Evolutionary conservation across 2,113 vertebrate species (phyloP).

Genomic region (Platichthys flesus): DNA sequence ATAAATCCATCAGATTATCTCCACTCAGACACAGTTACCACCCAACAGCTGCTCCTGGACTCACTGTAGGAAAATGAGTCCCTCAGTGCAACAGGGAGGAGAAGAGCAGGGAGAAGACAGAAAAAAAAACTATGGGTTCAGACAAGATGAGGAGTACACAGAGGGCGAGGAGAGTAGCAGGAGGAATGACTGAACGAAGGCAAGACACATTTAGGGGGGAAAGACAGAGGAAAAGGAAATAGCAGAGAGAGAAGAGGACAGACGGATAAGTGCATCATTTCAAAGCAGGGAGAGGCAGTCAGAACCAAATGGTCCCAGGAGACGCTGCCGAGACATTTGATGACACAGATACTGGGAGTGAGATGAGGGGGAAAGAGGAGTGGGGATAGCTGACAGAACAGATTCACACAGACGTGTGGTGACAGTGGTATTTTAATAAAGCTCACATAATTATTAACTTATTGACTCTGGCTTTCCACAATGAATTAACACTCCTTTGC

Average conservation of each 20-base stretch:
- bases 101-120: neutral
- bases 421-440: conserved; percentile 59
- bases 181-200: conserved; percentile 18
- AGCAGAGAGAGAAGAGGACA: neutral
- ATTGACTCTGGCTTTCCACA: conserved; percentile 35
- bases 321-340: conserved; percentile 42
- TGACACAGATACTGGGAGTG: conserved; percentile 36
- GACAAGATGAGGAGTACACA: neutral
- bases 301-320: conserved; percentile 29
- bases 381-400: conserved; percentile 19
- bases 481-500: conserved; percentile 37
- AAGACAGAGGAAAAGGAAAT: conserved; percentile 1
- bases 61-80: conserved; percentile 10
- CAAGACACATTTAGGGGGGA: conserved; percentile 3
- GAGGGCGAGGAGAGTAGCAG: neutral
- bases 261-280: conserved; percentile 16
- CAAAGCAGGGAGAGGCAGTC: conserved; percentile 18
- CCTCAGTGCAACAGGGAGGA: neutral
- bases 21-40: conserved; percentile 13
- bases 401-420: conserved; percentile 37
- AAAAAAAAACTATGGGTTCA: neutral
- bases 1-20: conserved; percentile 50
- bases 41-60: conserved; percentile 46
- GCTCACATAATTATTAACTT: conserved; percentile 13
- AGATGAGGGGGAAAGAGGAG: conserved; percentile 2